Conservation (phyloP, 2,113 vertebrate species). For the Crotalus tigris region DNA sequence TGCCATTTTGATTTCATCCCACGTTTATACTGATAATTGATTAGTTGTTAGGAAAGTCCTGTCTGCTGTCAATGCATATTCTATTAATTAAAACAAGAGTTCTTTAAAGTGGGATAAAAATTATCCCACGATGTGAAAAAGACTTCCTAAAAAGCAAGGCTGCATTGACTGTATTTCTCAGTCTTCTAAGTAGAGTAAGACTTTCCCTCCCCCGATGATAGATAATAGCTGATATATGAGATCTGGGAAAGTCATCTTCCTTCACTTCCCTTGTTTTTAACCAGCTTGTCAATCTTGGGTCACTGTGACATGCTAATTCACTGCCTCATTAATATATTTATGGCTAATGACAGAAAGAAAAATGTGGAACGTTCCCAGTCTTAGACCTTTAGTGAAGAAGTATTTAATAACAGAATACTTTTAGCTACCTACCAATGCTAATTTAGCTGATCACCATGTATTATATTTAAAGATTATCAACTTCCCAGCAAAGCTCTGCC, state of each 20-base stretch:
- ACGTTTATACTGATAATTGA: background rate
- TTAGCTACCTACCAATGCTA: conserved; percentile 59
- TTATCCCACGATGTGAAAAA: conserved; percentile 22
- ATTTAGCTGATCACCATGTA: conserved; percentile 52
- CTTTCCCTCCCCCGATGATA: conserved; percentile 17
- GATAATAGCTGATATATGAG: conserved; percentile 51
- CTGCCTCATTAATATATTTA: conserved; percentile 64
- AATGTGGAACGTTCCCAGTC: conserved; percentile 45
- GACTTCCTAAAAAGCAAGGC: conserved; percentile 8
- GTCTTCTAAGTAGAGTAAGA: conserved; percentile 57
- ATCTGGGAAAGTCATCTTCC: conserved; percentile 57
- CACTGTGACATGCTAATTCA: conserved; percentile 53
- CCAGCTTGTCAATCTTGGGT: conserved; percentile 55
- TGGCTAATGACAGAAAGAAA: conserved; percentile 49
- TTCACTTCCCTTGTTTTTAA: conserved; percentile 46
- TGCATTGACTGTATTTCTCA: conserved; percentile 44
- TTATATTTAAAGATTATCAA: conserved; percentile 65
- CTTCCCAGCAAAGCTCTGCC: conserved; percentile 44
- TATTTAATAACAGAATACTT: conserved; percentile 47
- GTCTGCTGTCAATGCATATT: background rate
- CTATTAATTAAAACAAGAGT: conserved; percentile 6
- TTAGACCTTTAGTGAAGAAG: conserved; percentile 45
- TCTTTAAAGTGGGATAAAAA: background rate
- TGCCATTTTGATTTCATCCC: background rate
- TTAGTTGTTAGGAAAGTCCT: background rate